A percentile compares a stretch with the other conserved stretches of the same genome.
Evolutionary conservation across 2,888 invertebrate species (phyloP).

Genomic region (Antheraea assamensis): DNA sequence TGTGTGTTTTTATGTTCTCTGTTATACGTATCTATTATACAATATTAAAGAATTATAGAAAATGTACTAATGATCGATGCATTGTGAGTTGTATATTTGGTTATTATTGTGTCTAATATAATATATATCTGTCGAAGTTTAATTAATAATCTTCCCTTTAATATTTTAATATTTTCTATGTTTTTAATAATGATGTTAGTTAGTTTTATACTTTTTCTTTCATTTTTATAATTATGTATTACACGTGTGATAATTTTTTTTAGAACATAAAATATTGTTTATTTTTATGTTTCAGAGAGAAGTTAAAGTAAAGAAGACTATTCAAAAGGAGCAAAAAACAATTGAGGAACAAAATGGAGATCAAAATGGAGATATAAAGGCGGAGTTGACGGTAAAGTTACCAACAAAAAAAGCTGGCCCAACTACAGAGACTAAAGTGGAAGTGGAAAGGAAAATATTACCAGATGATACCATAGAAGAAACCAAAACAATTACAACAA

Average conservation of each 20-base stretch:
- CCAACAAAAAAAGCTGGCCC: conserved; percentile 68
- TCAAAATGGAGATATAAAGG: conserved; percentile 63
- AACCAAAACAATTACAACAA: conserved; percentile 66
- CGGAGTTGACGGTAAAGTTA: conserved; percentile 64
- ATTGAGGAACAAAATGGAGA: conserved; percentile 58
- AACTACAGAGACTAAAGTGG: conserved; percentile 73
- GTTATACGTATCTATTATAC: conserved; percentile 67
- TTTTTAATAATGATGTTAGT: background rate
- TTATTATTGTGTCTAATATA: conserved; percentile 14
- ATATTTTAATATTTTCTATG: background rate
- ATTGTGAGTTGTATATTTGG: conserved; percentile 49
- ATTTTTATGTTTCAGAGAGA: conserved; percentile 63
- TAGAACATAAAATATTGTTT: background rate
- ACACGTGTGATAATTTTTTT: background rate
- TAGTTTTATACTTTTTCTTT: background rate
- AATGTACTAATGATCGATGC: conserved; percentile 37
- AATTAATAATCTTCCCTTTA: background rate
- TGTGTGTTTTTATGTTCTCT: conserved; percentile 66
- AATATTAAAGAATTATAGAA: conserved; percentile 58
- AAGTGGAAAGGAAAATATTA: conserved; percentile 63
- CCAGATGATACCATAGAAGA: conserved; percentile 71
- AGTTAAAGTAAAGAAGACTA: conserved; percentile 64
- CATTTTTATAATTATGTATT: background rate
- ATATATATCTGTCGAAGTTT: conserved; percentile 1
- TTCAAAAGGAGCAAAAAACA: conserved; percentile 54